Base-by-base conservation (phyloP, 2,888 invertebrate genomes). In the Erebia aethiops region DNA sequence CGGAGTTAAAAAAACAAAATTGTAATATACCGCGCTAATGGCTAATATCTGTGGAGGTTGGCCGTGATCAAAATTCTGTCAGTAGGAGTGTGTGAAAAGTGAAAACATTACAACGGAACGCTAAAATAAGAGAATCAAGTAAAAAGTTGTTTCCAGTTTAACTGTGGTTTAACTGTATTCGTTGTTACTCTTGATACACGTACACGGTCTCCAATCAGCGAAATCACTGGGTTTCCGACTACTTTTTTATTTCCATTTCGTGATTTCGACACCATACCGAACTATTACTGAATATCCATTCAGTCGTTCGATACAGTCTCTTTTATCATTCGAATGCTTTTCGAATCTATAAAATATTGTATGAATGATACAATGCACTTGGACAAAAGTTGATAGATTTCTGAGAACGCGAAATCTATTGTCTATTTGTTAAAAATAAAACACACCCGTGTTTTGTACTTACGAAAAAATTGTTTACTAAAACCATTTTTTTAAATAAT, bases 231-330 rank as follows among this genome's bases (percentile, higher is more conserved):
- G 52, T 51, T 70, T 65, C 43, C 56, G 49, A 49, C 49, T 46
- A 43, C 14, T 69, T 70, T 71, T 52, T 69, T 41, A 62, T 51
- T 69, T 63, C 68, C 51, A 68, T 62, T 71, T 71, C 46, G 41
- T 66, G 58, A 57, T 54, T 67, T 65, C 58, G 46, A 49, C 52
- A 49, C 71, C 65, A 60, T 41, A 43, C 51, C 51, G 60, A 70
- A 71, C 71, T 65, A 71, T 62, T 73, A 66, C 43, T 61, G 62
- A 69, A 71, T 69, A 64, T 26, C 26, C 26, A 26, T 65, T 65
- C 63, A 26, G 7, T 69, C 35, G 58, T 63, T 69, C 41, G n/a
- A 43, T 60, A n/a, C 41, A n/a, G 41, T 43, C 16, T 43, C 16
- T 60, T 60, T 60, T 60, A 41, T 43, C 60, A 43, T 60, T 60